phyloP scores from a whole-genome alignment of 2,888 invertebrate species.

The Rhaphigaster nebulosa region DNA sequence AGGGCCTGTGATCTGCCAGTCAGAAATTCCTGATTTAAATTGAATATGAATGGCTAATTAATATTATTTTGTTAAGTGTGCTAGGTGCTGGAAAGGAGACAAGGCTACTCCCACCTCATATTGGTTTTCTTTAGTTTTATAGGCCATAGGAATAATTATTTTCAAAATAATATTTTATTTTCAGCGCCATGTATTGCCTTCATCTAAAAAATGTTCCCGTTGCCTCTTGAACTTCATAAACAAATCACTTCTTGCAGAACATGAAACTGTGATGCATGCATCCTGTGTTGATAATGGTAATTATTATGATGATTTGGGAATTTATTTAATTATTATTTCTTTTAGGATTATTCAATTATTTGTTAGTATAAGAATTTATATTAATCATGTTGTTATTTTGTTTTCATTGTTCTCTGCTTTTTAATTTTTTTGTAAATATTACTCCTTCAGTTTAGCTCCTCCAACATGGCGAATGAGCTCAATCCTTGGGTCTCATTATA shows the following conservation, averaged over 20 bases:
- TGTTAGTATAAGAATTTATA: too few relatives aligned
- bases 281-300: slow-evolving; percentile 39
- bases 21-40: not conserved
- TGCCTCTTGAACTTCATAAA: slow-evolving; percentile 81
- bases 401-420: too few relatives aligned
- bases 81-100: not conserved
- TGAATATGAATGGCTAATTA: not conserved
- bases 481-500: too few relatives aligned
- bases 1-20: not conserved
- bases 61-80: not conserved
- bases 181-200: slow-evolving; percentile 76
- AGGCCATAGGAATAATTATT: slow-evolving; percentile 4
- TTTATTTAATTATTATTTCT: slow-evolving; percentile 66
- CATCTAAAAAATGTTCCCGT: slow-evolving; percentile 77
- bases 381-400: too few relatives aligned
- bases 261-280: slow-evolving; percentile 52
- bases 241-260: slow-evolving; percentile 61
- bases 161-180: slow-evolving; percentile 59
- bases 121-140: not conserved
- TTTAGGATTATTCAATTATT: not conserved
- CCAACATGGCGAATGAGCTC: too few relatives aligned
- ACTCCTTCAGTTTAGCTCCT: too few relatives aligned
- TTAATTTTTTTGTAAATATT: too few relatives aligned
- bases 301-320: slow-evolving; percentile 66
- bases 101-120: not conserved